phyloP scores from a whole-genome alignment of 2,888 invertebrate genomes.

The Caenorhabditis sp. region DNA sequence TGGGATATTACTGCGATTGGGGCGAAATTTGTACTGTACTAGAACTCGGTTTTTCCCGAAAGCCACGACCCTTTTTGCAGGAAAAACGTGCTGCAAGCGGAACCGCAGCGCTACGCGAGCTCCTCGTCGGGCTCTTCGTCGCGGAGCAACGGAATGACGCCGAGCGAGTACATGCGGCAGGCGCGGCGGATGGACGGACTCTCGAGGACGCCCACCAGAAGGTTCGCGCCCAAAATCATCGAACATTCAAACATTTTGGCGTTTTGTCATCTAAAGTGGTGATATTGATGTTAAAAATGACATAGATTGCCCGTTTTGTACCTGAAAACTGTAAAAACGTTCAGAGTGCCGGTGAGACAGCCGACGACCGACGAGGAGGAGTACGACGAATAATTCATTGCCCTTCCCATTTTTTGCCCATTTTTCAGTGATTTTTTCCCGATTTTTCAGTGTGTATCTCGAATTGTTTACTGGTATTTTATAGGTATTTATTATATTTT shows the following conservation, averaged over 20 bases:
- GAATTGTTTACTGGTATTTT: conserved; percentile 12
- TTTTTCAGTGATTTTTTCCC: not conserved
- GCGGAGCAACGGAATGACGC: conserved; percentile 15
- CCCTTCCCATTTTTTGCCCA: not conserved
- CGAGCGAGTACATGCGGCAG: conserved; percentile 36
- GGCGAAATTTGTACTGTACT: too few relatives aligned
- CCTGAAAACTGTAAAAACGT: too few relatives aligned
- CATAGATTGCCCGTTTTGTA: too few relatives aligned
- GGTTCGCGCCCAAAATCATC: not conserved
- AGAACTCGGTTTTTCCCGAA: too few relatives aligned
- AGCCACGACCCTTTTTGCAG: too few relatives aligned
- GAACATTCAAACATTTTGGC: not conserved
- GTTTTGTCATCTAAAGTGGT: too few relatives aligned
- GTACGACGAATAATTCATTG: conserved; percentile 8
- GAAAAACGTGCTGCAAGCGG: not conserved
- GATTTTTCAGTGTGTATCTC: too few relatives aligned
- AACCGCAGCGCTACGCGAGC: not conserved
- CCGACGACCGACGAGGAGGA: conserved; percentile 4
- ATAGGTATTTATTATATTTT: not conserved
- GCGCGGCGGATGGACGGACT: conserved; percentile 11
- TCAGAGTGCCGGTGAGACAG: too few relatives aligned
- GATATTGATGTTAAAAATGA: too few relatives aligned
- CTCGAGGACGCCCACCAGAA: conserved; percentile 39
- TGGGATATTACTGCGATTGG: too few relatives aligned
- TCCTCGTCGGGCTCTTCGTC: conserved; percentile 10